phyloP scores from a whole-genome alignment of 2,113 vertebrate species.

The Phalacrocorax carbo region DNA sequence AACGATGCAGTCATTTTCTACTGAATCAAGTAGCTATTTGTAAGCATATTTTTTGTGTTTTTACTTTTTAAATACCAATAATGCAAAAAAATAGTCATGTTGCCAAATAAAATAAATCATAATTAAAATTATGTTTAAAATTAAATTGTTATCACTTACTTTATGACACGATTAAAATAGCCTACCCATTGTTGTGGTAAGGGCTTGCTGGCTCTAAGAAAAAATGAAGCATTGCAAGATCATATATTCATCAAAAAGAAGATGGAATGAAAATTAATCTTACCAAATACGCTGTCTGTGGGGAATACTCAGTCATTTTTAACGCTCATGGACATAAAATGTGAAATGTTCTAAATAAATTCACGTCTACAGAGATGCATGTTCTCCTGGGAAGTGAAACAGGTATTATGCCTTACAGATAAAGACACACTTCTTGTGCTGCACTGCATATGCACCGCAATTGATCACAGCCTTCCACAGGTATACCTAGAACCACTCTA shows the following conservation, averaged over 20 bases:
- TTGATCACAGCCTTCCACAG: background rate
- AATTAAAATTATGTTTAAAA: background rate
- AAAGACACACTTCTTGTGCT: background rate
- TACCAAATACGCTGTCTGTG: background rate
- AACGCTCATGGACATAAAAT: background rate
- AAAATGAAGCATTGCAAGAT: background rate
- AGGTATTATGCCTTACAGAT: background rate
- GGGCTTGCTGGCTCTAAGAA: background rate
- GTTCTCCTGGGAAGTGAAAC: background rate
- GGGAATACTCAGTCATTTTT: background rate
- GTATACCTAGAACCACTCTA: background rate
- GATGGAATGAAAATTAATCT: background rate
- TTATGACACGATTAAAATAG: background rate
- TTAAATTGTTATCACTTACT: background rate
- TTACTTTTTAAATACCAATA: background rate
- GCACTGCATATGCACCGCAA: no score
- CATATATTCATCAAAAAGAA: background rate
- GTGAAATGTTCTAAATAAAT: background rate
- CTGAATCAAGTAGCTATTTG: background rate
- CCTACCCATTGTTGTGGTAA: background rate
- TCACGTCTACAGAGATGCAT: background rate
- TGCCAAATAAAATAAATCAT: background rate
- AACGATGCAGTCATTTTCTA: background rate
- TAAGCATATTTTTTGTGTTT: fast-evolving
- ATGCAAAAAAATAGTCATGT: background rate